These are phyloP conservation scores for Trissolcus brochymenae DNA, from an alignment of 2,888 invertebrate species.

Conservation along the genomic window DNA sequence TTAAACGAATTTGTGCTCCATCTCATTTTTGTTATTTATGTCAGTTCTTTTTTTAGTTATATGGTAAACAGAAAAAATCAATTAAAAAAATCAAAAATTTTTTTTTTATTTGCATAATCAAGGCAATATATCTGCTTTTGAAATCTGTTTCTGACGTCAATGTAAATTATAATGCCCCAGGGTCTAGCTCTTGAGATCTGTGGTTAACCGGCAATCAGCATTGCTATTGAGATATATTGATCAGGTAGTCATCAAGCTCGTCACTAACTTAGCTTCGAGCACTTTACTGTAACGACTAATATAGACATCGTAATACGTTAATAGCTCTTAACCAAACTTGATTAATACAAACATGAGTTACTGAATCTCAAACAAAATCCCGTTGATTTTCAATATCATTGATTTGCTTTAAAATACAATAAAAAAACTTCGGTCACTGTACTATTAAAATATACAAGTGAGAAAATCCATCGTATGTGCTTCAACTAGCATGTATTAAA, in stretches of 20 bases:
- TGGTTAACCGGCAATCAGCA: conserved; percentile 57
- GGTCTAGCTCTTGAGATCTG: conserved; percentile 47
- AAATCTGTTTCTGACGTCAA: conserved; percentile 53
- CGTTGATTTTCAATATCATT: background rate
- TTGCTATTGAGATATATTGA: conserved; percentile 55
- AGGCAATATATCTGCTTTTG: conserved; percentile 29
- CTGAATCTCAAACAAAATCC: conserved; percentile 5
- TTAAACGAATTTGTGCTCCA: no score
- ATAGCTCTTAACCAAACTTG: conserved; percentile 37
- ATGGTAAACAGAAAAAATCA: background rate
- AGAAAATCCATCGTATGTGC: background rate
- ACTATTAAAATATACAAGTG: background rate
- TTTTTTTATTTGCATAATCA: background rate
- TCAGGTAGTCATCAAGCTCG: conserved; percentile 53
- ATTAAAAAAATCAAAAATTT: background rate
- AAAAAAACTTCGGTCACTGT: background rate
- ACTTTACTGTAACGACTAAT: conserved; percentile 50
- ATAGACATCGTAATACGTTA: conserved; percentile 50
- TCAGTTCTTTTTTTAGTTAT: background rate
- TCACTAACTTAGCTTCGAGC: conserved; percentile 47
- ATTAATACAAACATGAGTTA: conserved; percentile 36
- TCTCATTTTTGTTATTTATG: no score
- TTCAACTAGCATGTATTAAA: background rate
- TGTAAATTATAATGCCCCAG: conserved; percentile 55
- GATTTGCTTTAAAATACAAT: background rate